Conservation (phyloP, 2,113 vertebrate species). For the Macquaria ambigua region DNA sequence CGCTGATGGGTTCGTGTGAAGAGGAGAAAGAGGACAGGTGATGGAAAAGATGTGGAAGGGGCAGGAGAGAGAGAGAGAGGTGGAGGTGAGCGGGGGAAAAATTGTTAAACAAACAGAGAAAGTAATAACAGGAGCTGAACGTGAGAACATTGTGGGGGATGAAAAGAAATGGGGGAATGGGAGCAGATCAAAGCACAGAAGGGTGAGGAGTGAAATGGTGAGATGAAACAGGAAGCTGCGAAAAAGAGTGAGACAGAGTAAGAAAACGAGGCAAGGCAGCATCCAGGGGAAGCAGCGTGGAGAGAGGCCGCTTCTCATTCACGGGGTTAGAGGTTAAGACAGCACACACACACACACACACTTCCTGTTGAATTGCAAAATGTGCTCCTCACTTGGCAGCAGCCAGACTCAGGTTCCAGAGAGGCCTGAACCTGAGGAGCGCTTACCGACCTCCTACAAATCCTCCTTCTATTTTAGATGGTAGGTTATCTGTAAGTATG, state of each 20-base stretch:
- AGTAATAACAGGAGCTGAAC: constrained; percentile 70
- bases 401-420: not conserved
- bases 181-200: constrained; percentile 69
- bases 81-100: constrained; percentile 36
- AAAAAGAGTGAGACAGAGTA: constrained; percentile 41
- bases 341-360: not conserved
- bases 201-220: constrained; percentile 59
- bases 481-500: not conserved
- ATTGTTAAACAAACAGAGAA: constrained; percentile 73
- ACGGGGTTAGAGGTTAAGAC: constrained; percentile 70
- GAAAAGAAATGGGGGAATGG: constrained; percentile 70
- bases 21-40: constrained; percentile 29
- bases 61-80: constrained; percentile 7
- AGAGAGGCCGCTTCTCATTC: not conserved
- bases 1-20: constrained; percentile 29
- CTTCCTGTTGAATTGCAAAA: constrained; percentile 58
- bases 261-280: constrained; percentile 38
- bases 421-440: not conserved
- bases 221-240: constrained; percentile 65
- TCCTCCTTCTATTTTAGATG: not conserved
- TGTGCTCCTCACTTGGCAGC: not conserved
- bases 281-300: not conserved
- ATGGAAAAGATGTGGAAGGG: constrained; percentile 35
- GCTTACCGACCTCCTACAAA: not conserved
- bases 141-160: constrained; percentile 43